Evolutionary conservation across 2,797 vertebrate genomes (phyloP).

Genomic region (Heterohyrax brucei): DNA sequence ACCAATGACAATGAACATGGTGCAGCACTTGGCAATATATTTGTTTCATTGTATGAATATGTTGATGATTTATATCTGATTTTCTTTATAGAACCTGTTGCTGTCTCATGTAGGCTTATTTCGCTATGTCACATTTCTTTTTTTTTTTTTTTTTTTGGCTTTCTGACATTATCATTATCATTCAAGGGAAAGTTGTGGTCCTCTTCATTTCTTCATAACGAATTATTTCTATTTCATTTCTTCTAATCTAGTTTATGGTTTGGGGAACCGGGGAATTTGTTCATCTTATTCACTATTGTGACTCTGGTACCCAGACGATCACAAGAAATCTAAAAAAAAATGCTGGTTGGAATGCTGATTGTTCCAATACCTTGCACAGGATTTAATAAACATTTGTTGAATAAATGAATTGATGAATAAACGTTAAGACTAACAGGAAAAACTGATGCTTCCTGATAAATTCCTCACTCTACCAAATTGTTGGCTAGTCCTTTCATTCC

Average conservation of each 20-base stretch:
- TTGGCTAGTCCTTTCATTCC: background rate
- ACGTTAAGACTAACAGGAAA: background rate
- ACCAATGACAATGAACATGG: background rate
- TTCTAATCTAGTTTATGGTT: background rate
- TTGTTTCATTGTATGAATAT: background rate
- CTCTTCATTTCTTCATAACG: background rate
- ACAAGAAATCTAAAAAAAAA: background rate
- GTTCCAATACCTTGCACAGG: background rate
- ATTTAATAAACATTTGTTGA: constrained; percentile 19
- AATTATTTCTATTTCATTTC: constrained; percentile 6
- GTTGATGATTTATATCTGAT: background rate
- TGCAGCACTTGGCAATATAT: background rate
- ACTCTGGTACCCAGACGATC: background rate
- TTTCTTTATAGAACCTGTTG: background rate
- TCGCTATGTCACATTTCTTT: constrained; percentile 9
- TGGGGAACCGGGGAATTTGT: background rate
- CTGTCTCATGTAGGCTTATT: background rate
- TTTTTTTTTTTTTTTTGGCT: constrained; percentile 18
- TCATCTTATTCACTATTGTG: background rate
- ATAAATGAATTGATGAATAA: background rate
- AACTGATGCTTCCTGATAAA: background rate
- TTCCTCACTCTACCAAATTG: background rate
- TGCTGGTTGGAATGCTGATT: background rate
- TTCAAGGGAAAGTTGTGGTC: background rate
- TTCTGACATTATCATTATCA: background rate